Evolutionary conservation across 2,113 vertebrate genomes (phyloP), one percentile per base, ranked within the genome.

Genomic region (Dasyornis broadbenti): DNA sequence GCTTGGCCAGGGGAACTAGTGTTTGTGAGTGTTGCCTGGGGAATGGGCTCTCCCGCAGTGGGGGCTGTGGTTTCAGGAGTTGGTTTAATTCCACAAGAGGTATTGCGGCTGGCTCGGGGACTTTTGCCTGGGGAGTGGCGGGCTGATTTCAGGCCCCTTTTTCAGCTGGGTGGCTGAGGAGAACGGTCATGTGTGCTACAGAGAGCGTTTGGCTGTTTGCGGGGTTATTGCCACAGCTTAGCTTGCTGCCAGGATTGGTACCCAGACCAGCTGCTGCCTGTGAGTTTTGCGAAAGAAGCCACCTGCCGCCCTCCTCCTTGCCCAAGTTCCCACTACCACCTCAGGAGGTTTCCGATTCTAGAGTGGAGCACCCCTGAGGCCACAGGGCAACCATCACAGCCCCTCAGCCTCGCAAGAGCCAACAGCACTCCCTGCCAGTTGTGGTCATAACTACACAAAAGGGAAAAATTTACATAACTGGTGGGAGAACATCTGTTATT

Each of bases 111-210:
- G 30, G n/a, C 18, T 13, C 23, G 1, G 0, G 9, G 23, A n/a
- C 37, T 52, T 39, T 15, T 49, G 15, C 44, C 35, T 49, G 7
- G 7, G 21, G 16, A 8, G 20, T 76, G 21, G n/a, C n/a, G 12
- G 10, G 12, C 12, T 33, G 35, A 35, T 23, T 49, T 60, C 18
- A 21, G 27, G n/a, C 12, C 44, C n/a, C 5, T 37, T 47, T 57
- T 47, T 61, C 3, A 0, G 21, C 9, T 75, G 3, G 1, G 16
- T 2, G 1, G 22, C 35, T 0, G 0, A 59, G 42, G 33, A 60
- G 9, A 24, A 24, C 0, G 0, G 12, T 14, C 6, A 0, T 18
- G 42, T 11, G n/a, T 31, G 27, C 47, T 37, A 37, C 72, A 76
- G 20, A 60, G 27, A 20, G 12, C 8, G 1, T 60, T 49, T 60